phyloP scores from a whole-genome alignment of 1,140 invertebrate species.

The Drosophila azteca region DNA sequence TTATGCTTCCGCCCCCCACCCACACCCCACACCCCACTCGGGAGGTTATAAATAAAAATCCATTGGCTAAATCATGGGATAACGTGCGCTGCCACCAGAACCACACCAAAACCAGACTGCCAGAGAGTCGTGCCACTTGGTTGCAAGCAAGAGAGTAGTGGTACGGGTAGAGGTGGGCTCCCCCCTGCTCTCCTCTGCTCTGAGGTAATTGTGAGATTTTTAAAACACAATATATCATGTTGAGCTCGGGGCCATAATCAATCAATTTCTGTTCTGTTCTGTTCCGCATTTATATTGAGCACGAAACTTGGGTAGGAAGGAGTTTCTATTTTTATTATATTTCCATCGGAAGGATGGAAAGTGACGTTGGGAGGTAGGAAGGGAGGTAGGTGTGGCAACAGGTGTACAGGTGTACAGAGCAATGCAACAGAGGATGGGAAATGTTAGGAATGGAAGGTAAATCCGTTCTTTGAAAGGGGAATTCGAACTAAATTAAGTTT shows the following conservation, averaged over 20 bases:
- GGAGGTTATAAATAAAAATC: conserved; percentile 70
- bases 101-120: no score
- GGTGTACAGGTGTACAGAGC: conserved; percentile 11
- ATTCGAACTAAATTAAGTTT: no score
- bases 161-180: not conserved
- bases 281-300: conserved; percentile 51
- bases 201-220: conserved; percentile 68
- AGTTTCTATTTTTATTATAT: not conserved
- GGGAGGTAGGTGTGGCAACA: conserved; percentile 15
- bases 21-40: conserved; percentile 3
- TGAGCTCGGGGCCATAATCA: conserved; percentile 59
- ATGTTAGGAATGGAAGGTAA: no score
- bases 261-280: conserved; percentile 54
- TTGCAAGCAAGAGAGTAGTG: not conserved
- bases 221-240: conserved; percentile 71
- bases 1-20: not conserved
- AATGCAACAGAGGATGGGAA: no score
- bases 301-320: conserved; percentile 28
- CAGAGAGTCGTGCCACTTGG: not conserved
- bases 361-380: not conserved
- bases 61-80: conserved; percentile 63
- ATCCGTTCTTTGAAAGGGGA: no score
- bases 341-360: no score
- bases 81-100: conserved; percentile 25
- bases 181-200: not conserved